Evolutionary conservation across 2,888 invertebrate genomes (phyloP), one percentile per base, ranked within the genome.

Genomic region (Nemotelus nigrinus): DNA sequence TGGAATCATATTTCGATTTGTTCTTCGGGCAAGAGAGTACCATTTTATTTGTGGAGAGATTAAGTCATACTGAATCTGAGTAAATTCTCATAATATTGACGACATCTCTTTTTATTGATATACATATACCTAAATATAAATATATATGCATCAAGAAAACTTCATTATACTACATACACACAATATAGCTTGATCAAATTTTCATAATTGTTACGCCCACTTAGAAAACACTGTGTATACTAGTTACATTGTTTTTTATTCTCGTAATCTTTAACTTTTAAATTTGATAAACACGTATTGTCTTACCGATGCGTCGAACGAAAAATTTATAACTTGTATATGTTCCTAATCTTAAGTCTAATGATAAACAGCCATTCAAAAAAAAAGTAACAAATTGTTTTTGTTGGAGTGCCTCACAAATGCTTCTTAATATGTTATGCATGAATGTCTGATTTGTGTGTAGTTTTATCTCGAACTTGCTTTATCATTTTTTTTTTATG

Each of bases 291-390:
- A 79, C 78, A 79, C 77, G 80, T 80, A 80, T 80, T 80, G 80
- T 80, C 80, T 78, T 76, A 80, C 78, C 80, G 77, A 80, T 68
- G 39, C 70, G 48, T 70, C 58, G 63, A 77, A 70, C 47, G 43
- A 70, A 25, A 25, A 77, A 77, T 70, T 44, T n/a, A 70, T 45
- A 77, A 77, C 68, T 47, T 78, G 53, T 78, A 65, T 78, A 58
- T 78, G 57, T 57, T 57, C 45, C 71, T n/a, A 74, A 2, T 57
- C 74, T 67, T 71, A 71, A 63, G 50, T 50, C 63, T 72, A 64
- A 74, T 75, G 68, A 65, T 78, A 78, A 80, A 80, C 80, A 80
- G 80, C 78, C 80, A 80, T 80, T 78, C 78, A 80, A 78, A 80
- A 77, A 76, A 78, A 60, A 78, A 77, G 77, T 76, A 78, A 78